phyloP scores from a whole-genome alignment of 2,888 invertebrate genomes.

The Meganola albula region DNA sequence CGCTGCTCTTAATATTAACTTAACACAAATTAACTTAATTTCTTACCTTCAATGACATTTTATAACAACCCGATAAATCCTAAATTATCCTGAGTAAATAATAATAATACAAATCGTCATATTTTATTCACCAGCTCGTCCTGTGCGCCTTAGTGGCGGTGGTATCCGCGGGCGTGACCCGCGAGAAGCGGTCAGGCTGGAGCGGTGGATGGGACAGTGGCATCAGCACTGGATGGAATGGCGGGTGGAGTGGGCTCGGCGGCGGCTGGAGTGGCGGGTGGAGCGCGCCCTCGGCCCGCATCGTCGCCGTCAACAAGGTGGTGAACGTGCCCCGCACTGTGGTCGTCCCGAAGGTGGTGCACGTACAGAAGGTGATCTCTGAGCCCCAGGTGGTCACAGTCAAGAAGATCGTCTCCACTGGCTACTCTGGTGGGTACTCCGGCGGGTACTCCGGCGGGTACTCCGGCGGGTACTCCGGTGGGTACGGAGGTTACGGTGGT shows the following conservation, averaged over 20 bases:
- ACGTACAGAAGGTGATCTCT: constrained; percentile 43
- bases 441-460: constrained; percentile 21
- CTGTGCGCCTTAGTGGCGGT: constrained; percentile 19
- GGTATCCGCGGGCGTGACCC: constrained; percentile 15
- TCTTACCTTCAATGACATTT: too few relatives aligned
- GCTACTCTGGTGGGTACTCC: constrained; percentile 19
- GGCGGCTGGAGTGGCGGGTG: constrained; percentile 3
- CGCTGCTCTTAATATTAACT: too few relatives aligned
- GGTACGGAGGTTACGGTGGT: constrained; percentile 9
- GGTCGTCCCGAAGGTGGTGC: constrained; percentile 38
- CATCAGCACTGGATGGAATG: constrained; percentile 3
- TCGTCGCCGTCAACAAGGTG: constrained; percentile 42
- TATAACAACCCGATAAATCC: too few relatives aligned
- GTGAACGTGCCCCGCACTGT: constrained; percentile 43
- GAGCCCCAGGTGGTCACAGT: constrained; percentile 50
- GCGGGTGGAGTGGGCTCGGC: not conserved
- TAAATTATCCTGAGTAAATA: too few relatives aligned
- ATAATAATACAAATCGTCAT: too few relatives aligned
- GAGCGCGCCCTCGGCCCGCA: constrained; percentile 21
- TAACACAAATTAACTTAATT: too few relatives aligned
- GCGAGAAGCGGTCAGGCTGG: constrained; percentile 23
- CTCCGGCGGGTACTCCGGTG: constrained; percentile 11
- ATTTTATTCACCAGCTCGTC: too few relatives aligned
- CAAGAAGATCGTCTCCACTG: constrained; percentile 38
- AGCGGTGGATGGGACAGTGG: constrained; percentile 9